These are phyloP conservation scores for Brachionus koreanus DNA, from an alignment of 1,140 invertebrate genomes.

Conservation along the genomic window DNA sequence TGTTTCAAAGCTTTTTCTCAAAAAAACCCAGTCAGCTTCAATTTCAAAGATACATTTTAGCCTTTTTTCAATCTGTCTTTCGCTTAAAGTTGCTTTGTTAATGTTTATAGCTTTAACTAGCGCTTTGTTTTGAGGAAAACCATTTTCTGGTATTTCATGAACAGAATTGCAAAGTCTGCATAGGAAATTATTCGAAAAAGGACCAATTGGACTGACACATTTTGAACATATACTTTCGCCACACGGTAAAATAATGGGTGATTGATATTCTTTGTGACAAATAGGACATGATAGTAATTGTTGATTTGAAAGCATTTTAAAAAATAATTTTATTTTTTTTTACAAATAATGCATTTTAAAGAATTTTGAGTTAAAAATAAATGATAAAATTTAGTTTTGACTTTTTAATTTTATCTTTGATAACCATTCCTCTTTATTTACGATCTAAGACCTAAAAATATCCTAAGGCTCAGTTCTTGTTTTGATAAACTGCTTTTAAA, in stretches of 20 bases:
- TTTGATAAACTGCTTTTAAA: too few relatives aligned
- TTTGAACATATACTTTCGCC: constrained; percentile 3
- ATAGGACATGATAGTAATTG: background rate
- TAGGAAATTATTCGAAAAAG: background rate
- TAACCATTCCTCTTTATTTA: background rate
- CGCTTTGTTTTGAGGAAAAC: constrained; percentile 20
- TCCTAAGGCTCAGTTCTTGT: too few relatives aligned
- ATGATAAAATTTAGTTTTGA: background rate
- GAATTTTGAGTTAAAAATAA: background rate
- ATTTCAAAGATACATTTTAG: background rate
- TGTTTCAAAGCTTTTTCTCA: constrained; percentile 4
- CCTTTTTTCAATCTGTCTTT: background rate
- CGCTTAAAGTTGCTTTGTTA: background rate
- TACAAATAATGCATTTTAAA: background rate
- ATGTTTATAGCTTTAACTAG: background rate
- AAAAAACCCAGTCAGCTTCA: background rate
- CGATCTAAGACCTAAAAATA: background rate
- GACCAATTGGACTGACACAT: background rate
- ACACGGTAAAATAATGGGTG: background rate
- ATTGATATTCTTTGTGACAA: background rate
- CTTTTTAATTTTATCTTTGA: too few relatives aligned
- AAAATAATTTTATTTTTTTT: background rate
- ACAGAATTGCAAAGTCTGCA: background rate
- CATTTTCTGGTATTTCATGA: constrained; percentile 12
- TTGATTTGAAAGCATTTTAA: background rate